A percentile compares a stretch with the other conserved stretches of the same genome.
These are phyloP conservation scores for Epicampocera succincta DNA, from an alignment of 2,888 invertebrate species.

Conservation along the genomic window DNA sequence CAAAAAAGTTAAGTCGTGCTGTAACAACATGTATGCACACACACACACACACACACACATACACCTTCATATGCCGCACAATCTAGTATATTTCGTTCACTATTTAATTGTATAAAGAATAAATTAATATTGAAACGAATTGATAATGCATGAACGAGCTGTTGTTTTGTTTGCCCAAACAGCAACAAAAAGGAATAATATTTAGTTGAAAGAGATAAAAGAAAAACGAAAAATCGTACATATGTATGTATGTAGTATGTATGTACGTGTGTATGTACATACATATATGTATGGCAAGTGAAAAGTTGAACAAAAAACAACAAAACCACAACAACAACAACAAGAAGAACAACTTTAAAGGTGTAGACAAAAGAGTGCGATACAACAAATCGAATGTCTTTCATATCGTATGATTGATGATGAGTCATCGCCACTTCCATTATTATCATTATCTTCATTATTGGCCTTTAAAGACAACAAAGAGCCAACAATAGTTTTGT, in stretches of 20 bases:
- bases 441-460: constrained; percentile 35
- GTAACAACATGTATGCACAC: constrained; percentile 39
- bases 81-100: constrained; percentile 32
- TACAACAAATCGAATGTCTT: constrained; percentile 29
- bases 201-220: constrained; percentile 1
- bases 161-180: constrained; percentile 36
- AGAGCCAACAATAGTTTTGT: constrained; percentile 19
- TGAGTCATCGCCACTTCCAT: constrained; percentile 55
- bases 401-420: constrained; percentile 61
- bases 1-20: constrained; percentile 60
- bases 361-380: constrained; percentile 29
- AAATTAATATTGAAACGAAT: constrained; percentile 63
- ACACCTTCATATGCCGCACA: neutral
- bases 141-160: constrained; percentile 60
- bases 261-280: constrained; percentile 21
- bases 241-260: neutral
- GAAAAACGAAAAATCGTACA: constrained; percentile 1
- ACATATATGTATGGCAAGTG: neutral
- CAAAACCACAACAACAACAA: neutral
- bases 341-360: neutral
- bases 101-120: constrained; percentile 46
- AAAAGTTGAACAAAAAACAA: constrained; percentile 12
- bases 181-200: constrained; percentile 8
- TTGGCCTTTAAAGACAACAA: constrained; percentile 4
- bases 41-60: neutral